Base-by-base conservation (phyloP, 2,113 vertebrate genomes). In the Anguilla rostrata region DNA sequence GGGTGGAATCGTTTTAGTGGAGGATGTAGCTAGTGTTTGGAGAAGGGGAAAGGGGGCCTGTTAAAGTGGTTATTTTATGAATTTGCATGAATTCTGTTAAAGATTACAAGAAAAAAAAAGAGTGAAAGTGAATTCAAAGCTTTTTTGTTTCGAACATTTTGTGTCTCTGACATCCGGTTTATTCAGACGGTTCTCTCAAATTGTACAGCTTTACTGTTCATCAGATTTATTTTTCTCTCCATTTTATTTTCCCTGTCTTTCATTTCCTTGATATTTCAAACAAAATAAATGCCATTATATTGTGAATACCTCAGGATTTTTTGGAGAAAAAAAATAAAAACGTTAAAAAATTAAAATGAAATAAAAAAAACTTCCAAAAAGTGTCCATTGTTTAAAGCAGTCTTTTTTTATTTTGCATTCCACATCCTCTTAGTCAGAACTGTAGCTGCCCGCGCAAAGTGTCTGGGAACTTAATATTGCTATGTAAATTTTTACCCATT, bases 241-340 rank as follows among this genome's bases (percentile, higher is more conserved):
- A 83, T 78, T 86, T 84, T 81, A 75, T 82, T 81, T 80, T 84
- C 81, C 87, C 43, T 92, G 66, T 90, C 88, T 92, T 92, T 92
- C 88, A 56, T 88, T 88, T 71, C n/a, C 83, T 90, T 85, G 63
- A 82, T 82, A 94, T 94, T 95, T 95, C 89, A 94, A 93, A 94
- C 89, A 90, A 90, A 95, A 93, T 92, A 94, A 94, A 95, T 95
- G 95, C 95, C 95, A 96, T 96, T 96, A 94, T 95, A 94, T 96
- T 96, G 94, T 96, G 93, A 96, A 96, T 96, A 96, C 95, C 95
- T 96, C 95, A 96, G 95, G 95, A 95, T 96, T 95, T 95, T 95
- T 95, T 94, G 91, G 91, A 93, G 89, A 92, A 92, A 94, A 88
- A 92, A 91, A 93, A 92, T 90, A 91, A 95, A 95, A 95, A 94